phyloP scores from a whole-genome alignment of 2,888 invertebrate genomes.

The Venusia cambrica region DNA sequence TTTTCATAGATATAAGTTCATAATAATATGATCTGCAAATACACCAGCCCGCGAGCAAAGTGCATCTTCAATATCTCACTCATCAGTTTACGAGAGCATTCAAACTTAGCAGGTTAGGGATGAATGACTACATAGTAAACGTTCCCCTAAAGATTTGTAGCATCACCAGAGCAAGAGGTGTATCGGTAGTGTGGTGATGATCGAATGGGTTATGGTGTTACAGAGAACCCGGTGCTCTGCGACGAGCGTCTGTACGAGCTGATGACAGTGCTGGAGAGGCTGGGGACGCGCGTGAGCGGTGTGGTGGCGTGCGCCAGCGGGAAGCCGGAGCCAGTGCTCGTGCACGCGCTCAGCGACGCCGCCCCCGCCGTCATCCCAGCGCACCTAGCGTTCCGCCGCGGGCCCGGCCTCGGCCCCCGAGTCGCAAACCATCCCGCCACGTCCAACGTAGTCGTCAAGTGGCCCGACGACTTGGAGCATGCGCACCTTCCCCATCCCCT shows the following conservation, averaged over 20 bases:
- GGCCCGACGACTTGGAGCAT: slow-evolving; percentile 60
- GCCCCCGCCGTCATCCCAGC: slow-evolving; percentile 63
- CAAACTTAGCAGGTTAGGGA: too few species aligned
- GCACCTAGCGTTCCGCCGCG: too few species aligned
- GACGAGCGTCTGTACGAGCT: slow-evolving; percentile 87
- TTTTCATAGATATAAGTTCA: too few species aligned
- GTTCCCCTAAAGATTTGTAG: too few species aligned
- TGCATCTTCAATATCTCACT: too few species aligned
- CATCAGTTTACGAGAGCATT: too few species aligned
- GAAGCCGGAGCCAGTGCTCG: slow-evolving; percentile 56
- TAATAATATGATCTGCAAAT: too few species aligned
- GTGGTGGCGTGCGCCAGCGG: slow-evolving; percentile 82
- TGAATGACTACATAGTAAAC: too few species aligned
- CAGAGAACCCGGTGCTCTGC: slow-evolving; percentile 92
- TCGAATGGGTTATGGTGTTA: slow-evolving; percentile 35
- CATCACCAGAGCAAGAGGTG: too few species aligned
- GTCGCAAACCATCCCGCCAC: slow-evolving; percentile 60
- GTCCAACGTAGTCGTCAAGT: slow-evolving; percentile 64
- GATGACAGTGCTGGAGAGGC: slow-evolving; percentile 84
- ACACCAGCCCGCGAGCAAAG: too few species aligned
- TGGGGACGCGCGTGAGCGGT: slow-evolving; percentile 87
- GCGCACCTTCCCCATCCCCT: slow-evolving; percentile 59
- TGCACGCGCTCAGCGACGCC: slow-evolving; percentile 58
- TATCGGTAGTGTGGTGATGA: too few species aligned
- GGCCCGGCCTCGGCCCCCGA: slow-evolving; percentile 66